Evolutionary conservation across 2,113 vertebrate genomes (phyloP).

Genomic region (Capreolus pygargus): DNA sequence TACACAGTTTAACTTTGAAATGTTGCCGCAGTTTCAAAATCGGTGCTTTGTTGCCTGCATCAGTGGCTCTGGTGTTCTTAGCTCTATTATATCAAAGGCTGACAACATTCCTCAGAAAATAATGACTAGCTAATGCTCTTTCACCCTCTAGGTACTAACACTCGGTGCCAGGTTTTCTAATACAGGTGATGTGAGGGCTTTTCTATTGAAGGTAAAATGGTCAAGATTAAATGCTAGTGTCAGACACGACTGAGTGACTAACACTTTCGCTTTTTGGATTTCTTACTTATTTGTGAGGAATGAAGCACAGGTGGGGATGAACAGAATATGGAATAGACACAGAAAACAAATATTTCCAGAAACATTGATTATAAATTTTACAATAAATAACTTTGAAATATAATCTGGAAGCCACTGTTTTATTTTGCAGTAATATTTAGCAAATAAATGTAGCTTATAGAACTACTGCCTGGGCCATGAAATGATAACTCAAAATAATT

Average conservation of each 20-base stretch:
- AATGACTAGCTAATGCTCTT: conserved; percentile 74
- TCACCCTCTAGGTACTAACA: conserved; percentile 64
- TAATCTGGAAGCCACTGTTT: not conserved
- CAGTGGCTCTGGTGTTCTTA: conserved; percentile 63
- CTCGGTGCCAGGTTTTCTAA: conserved; percentile 62
- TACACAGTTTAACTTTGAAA: conserved; percentile 69
- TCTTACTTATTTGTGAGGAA: not conserved
- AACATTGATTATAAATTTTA: not conserved
- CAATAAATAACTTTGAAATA: not conserved
- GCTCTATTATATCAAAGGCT: conserved; percentile 68
- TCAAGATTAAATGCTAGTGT: not conserved
- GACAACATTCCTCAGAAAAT: conserved; percentile 75
- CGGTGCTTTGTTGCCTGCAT: conserved; percentile 70
- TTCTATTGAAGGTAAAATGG: not conserved
- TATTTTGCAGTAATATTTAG: not conserved
- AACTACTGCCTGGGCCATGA: not conserved
- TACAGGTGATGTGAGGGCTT: conserved; percentile 50
- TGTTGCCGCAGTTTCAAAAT: conserved; percentile 75
- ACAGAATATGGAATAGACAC: not conserved
- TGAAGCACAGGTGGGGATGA: not conserved
- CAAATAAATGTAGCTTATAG: not conserved
- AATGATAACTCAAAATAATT: not conserved
- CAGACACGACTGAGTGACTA: not conserved
- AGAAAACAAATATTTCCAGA: not conserved
- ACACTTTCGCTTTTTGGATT: not conserved